Percentiles rank a stretch among this genome's conserved stretches.
phyloP scores from a whole-genome alignment of 2,113 vertebrate species.

The Mastomys coucha region DNA sequence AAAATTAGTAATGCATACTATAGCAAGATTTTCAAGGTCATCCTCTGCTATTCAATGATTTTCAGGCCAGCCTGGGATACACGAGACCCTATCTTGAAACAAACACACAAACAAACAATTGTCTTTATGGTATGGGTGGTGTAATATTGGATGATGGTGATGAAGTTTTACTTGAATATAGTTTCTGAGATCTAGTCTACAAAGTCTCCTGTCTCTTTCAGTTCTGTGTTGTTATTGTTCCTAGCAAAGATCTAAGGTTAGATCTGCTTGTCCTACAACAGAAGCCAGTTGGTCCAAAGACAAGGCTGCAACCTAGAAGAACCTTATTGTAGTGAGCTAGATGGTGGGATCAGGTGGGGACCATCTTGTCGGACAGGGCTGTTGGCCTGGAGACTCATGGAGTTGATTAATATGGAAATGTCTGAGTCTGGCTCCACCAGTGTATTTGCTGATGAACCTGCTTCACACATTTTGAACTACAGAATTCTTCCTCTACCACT shows the following conservation, averaged over 20 bases:
- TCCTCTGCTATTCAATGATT: not conserved
- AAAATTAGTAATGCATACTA: not conserved
- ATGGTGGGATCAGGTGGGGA: not conserved
- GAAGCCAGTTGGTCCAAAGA: not conserved
- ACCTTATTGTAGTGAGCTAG: not conserved
- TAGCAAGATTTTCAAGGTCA: not conserved
- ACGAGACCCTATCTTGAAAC: too few species aligned
- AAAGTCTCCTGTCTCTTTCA: slow-evolving; percentile 45
- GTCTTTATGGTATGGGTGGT: not conserved
- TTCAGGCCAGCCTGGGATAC: not conserved
- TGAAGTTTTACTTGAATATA: slow-evolving; percentile 40
- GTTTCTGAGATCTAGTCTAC: slow-evolving; percentile 1
- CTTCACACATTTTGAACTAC: not conserved
- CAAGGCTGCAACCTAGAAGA: not conserved
- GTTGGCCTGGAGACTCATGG: not conserved
- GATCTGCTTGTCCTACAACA: not conserved
- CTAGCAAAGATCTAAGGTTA: not conserved
- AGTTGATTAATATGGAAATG: not conserved
- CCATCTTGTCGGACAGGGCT: not conserved
- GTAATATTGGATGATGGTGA: not conserved
- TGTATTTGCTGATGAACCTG: slow-evolving; percentile 3
- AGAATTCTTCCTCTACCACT: slow-evolving; percentile 1
- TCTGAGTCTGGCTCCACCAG: not conserved
- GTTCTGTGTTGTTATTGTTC: not conserved
- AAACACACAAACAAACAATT: not conserved